Percentiles rank a stretch among this genome's conserved stretches.
phyloP scores from a whole-genome alignment of 2,888 invertebrate species.

The Scaptomyza polygonia region DNA sequence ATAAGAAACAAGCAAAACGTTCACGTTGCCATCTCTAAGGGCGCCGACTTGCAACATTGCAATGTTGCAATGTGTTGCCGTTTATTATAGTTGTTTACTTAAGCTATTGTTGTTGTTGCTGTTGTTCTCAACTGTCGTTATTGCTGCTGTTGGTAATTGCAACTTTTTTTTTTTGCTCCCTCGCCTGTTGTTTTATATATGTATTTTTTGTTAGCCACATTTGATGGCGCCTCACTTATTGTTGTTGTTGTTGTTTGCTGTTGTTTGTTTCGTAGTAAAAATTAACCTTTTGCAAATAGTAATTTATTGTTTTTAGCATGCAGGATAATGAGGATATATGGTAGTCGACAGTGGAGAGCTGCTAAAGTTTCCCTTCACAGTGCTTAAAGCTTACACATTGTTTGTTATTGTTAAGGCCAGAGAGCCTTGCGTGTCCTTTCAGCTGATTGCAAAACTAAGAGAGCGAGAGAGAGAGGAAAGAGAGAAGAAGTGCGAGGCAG shows the following conservation, averaged over 20 bases:
- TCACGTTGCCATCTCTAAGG: conserved; percentile 55
- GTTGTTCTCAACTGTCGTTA: conserved; percentile 23
- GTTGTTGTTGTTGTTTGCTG: conserved; percentile 19
- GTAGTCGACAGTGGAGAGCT: conserved; percentile 24
- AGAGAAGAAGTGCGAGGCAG: conserved; percentile 7
- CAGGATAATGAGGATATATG: conserved; percentile 75
- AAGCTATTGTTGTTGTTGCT: no score
- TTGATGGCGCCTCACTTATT: conserved; percentile 41
- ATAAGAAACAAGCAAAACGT: background rate
- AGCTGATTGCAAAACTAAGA: conserved; percentile 63
- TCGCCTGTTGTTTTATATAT: no score
- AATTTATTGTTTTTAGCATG: conserved; percentile 77
- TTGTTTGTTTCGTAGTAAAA: conserved; percentile 65
- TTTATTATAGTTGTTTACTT: conserved; percentile 51
- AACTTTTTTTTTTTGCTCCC: conserved; percentile 46
- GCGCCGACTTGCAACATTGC: conserved; percentile 43
- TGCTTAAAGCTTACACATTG: conserved; percentile 57
- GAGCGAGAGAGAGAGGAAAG: background rate
- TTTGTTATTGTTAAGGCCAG: conserved; percentile 58
- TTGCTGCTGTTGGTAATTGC: conserved; percentile 58
- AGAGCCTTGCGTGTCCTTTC: conserved; percentile 68
- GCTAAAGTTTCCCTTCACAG: background rate
- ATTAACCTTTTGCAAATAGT: conserved; percentile 80
- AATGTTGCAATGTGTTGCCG: conserved; percentile 61
- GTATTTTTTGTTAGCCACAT: conserved; percentile 48